Base-by-base conservation (phyloP, 2,888 invertebrate species). In the Eupithecia subumbrata region DNA sequence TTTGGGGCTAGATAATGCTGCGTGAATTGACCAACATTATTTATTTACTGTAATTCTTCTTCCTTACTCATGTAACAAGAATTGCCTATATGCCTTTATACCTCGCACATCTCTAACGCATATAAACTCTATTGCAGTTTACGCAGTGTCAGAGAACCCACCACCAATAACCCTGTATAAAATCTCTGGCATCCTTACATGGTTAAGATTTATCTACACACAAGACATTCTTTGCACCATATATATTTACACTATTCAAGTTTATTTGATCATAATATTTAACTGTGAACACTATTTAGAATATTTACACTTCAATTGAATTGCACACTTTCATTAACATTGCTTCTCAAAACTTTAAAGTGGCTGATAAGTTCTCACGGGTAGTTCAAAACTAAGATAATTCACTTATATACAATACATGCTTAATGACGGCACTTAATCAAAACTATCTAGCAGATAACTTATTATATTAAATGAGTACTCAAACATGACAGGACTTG, bases 311-410 rank as follows among this genome's bases (percentile, higher is more conserved):
- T 64, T 8, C 34, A 30, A 64, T 64, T 22, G 64, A 63, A 30
- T 64, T 64, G 34, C 34, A 64, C 64, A 64, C 34, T 64, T 64
- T 64, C 64, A 64, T 30, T 64, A 18, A 34, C 34, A 63, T 63
- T 30, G 22, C 14, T 16, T 63, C 63, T 63, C 63, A 16, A 64
- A 64, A 34, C 18, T 64, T 64, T 30, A 9, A 64, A 64, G 34
- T 64, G 64, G 34, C 30, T 64, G 64, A 64, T 64, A 2, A 18
- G 16, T 56, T 56, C 52, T 56, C 52, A 60, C 25, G 22, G 60
- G 12, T 60, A 25, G 25, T 60, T 60, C 25, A 60, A 60, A 25
- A 60, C 22, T 5, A 60, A 60, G 25, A 60, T 60, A 60, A 60
- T 60, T 11, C 60, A 60, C 11, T 22, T 25, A 56, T 22, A 60